phyloP scores from a whole-genome alignment of 30 jellyfish, hydroid and myxozoan genomes.

The Aurelia aurita region DNA sequence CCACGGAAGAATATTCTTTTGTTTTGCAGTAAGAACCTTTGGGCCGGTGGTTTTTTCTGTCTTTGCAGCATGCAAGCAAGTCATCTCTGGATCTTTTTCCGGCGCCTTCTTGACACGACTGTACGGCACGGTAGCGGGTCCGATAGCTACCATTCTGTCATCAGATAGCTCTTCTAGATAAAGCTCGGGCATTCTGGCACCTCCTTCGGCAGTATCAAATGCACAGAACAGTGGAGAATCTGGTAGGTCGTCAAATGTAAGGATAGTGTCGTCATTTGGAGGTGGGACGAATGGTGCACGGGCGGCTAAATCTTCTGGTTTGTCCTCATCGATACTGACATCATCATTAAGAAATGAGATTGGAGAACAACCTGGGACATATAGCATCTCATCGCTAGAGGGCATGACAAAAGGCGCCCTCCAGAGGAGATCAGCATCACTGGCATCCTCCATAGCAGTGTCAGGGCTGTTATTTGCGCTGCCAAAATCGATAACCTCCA shows the following conservation, averaged over 20 bases:
- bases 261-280: conserved; percentile 79
- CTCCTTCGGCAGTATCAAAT: conserved; percentile 40
- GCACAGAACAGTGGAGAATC: conserved; percentile 60
- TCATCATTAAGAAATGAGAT: conserved; percentile 41
- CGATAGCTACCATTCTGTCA: conserved; percentile 36
- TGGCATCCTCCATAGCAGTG: conserved; percentile 20
- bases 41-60: background rate
- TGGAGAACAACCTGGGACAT: conserved; percentile 59
- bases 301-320: conserved; percentile 71
- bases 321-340: conserved; percentile 32
- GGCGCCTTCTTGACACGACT: conserved; percentile 25
- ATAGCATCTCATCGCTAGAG: conserved; percentile 52
- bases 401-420: conserved; percentile 82
- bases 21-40: conserved; percentile 11
- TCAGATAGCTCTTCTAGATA: conserved; percentile 70
- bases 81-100: background rate
- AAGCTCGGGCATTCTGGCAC: conserved; percentile 62
- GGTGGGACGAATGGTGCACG: conserved; percentile 97
- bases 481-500: conserved; percentile 56
- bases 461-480: conserved; percentile 6
- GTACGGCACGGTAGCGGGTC: conserved; percentile 57
- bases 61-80: background rate
- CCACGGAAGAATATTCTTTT: conserved; percentile 54
- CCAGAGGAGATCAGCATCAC: conserved; percentile 47
- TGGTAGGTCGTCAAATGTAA: conserved; percentile 76